Base-by-base conservation (phyloP, 2,797 vertebrate genomes). In the Scarus forsteni region DNA sequence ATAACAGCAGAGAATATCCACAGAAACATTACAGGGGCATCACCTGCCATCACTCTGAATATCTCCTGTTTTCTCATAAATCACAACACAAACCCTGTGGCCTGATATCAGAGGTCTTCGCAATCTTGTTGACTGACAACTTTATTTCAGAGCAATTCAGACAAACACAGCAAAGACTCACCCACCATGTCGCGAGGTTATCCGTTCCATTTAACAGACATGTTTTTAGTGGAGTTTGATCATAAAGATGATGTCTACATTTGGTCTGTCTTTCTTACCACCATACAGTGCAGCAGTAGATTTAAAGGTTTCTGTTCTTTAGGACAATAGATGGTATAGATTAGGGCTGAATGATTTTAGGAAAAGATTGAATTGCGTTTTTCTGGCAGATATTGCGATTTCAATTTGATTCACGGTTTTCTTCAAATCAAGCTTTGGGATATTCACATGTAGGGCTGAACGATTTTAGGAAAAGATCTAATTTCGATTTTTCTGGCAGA, bases 111-210 rank as follows among this genome's bases (percentile, higher is more conserved):
- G 3, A 57, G 59, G 56, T 60, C 73, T 79, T 68, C 83, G 69
- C 81, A 81, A 84, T 86, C 75, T 74, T 53, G 70, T 70, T 90
- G 87, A 89, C 81, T 88, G 87, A 88, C 87, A 89, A 79, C 79
- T 83, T 86, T 83, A 88, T 88, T 85, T 88, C 55, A 43, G 66
- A 68, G 70, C 53, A 40, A 58, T 38, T 19, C 58, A 44, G 46
- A 56, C 72, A 58, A 57, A 69, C 50, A 51, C 14, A n/a, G 44
- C 38, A 1, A 13, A 27, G 58, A 60, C 34, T 43, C 52, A 34
- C 27, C 43, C 54, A 34, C 39, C 45, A 44, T 72, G 83, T 83
- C 81, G 76, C 40, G 10, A 66, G 75, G 66, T 63, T 46, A 52
- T 66, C 63, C 50, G 14, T 79, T 43, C 16, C 44, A 60, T 40